Percentiles rank a stretch among this genome's conserved stretches.
These are phyloP conservation scores for Cassiopea andromeda DNA, from an alignment of 30 jellyfish, hydroid and myxozoan genomes.

Conservation along the genomic window DNA sequence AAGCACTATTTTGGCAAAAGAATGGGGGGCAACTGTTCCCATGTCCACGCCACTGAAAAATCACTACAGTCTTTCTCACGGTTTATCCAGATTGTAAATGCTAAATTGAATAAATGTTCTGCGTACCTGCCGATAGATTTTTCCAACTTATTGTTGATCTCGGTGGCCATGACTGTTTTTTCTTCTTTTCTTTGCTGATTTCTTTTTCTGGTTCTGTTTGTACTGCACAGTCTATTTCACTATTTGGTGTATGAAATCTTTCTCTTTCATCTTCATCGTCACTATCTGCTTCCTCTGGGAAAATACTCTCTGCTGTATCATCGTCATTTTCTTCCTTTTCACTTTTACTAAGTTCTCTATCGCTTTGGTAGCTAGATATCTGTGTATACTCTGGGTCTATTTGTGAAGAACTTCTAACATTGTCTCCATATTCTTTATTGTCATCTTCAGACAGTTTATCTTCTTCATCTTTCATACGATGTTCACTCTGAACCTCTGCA, in stretches of 20 bases:
- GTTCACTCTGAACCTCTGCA: neutral
- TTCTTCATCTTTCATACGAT: neutral
- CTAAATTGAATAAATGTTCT: neutral
- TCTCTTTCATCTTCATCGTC: slow-evolving; percentile 3
- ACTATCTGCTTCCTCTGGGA: slow-evolving; percentile 49
- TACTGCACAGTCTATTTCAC: slow-evolving; percentile 38
- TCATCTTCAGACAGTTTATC: neutral
- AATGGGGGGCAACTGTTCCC: too few species aligned
- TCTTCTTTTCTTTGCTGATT: neutral
- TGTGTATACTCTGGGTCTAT: neutral
- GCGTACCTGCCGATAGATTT: slow-evolving; percentile 36
- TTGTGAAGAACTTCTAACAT: neutral
- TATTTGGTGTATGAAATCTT: slow-evolving; percentile 49
- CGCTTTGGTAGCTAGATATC: neutral
- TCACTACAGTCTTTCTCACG: too few species aligned
- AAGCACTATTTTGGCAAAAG: too few species aligned
- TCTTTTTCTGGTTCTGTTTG: slow-evolving; percentile 18
- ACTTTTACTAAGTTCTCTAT: neutral
- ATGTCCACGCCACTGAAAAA: too few species aligned
- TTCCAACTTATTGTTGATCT: slow-evolving; percentile 38
- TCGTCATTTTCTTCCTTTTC: slow-evolving; percentile 11
- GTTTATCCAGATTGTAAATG: neutral
- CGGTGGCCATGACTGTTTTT: slow-evolving; percentile 7
- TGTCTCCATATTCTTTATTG: neutral
- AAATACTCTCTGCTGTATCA: slow-evolving; percentile 30